Evolutionary conservation across 2,113 vertebrate genomes (phyloP).

Genomic region (Coregonus clupeaformis): DNA sequence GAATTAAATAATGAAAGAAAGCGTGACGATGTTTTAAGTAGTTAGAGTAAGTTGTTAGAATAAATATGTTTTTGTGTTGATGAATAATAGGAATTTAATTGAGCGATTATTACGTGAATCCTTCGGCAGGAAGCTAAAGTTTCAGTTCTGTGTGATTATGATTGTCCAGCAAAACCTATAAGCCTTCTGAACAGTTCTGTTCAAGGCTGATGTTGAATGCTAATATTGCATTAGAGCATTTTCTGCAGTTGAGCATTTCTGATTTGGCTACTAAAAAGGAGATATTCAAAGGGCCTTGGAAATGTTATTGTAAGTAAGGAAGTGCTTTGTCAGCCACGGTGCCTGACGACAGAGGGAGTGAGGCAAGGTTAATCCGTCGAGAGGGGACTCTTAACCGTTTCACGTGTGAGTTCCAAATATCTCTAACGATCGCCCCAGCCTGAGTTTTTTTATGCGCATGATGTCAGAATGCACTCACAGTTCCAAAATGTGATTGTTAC

Average conservation of each 20-base stretch:
- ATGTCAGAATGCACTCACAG: no score
- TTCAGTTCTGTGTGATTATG: not conserved
- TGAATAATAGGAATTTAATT: not conserved
- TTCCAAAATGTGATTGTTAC: no score
- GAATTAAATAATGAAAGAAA: no score
- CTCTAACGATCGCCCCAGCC: no score
- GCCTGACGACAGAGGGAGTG: conserved; percentile 47
- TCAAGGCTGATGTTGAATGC: not conserved
- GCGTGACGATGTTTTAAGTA: not conserved
- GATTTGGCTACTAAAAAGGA: conserved; percentile 5
- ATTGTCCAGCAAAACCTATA: not conserved
- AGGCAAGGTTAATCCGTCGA: conserved; percentile 32
- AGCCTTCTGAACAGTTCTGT: not conserved
- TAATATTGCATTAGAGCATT: conserved; percentile 12
- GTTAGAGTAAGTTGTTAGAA: no score
- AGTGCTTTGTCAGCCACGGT: conserved; percentile 28
- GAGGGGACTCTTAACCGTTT: conserved; percentile 35
- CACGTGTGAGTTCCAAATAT: no score
- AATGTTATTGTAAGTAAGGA: conserved; percentile 16
- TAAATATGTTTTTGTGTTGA: not conserved
- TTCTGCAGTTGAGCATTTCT: conserved; percentile 30
- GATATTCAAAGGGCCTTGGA: conserved; percentile 13
- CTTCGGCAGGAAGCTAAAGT: not conserved
- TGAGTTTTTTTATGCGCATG: no score
- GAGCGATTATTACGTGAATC: not conserved